phyloP scores from a whole-genome alignment of 2,888 invertebrate genomes.

The Noctua janthe region DNA sequence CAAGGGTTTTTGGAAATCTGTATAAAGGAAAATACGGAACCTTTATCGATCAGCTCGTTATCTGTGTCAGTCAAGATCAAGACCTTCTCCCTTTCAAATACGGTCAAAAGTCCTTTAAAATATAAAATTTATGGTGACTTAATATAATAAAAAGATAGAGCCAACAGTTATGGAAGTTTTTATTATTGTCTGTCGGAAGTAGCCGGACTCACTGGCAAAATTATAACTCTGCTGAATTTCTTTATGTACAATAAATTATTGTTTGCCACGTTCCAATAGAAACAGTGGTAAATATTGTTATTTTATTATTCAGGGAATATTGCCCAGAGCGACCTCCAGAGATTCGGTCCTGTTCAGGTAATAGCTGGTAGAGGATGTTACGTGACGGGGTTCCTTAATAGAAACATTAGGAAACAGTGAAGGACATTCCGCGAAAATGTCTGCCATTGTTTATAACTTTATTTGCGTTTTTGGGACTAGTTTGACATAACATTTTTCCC shows the following conservation, averaged over 20 bases:
- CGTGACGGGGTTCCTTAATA: constrained; percentile 69
- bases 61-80: constrained; percentile 4
- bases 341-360: constrained; percentile 73
- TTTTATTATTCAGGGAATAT: constrained; percentile 75
- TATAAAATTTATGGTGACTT: constrained; percentile 7
- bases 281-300: constrained; percentile 59
- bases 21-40: neutral
- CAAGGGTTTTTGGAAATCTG: neutral
- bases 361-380: constrained; percentile 66
- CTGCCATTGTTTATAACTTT: constrained; percentile 27
- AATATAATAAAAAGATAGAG: constrained; percentile 9
- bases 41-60: constrained; percentile 16
- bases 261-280: constrained; percentile 43
- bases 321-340: constrained; percentile 62
- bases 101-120: constrained; percentile 10
- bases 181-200: constrained; percentile 18
- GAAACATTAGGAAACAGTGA: constrained; percentile 46
- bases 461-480: neutral
- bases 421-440: constrained; percentile 40
- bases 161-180: constrained; percentile 4
- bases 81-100: constrained; percentile 21
- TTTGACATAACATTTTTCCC: neutral
- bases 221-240: constrained; percentile 8
- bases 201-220: neutral
- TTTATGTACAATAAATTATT: constrained; percentile 21